phyloP scores from a whole-genome alignment of 1,140 invertebrate species.

The Neodiprion pinetum region DNA sequence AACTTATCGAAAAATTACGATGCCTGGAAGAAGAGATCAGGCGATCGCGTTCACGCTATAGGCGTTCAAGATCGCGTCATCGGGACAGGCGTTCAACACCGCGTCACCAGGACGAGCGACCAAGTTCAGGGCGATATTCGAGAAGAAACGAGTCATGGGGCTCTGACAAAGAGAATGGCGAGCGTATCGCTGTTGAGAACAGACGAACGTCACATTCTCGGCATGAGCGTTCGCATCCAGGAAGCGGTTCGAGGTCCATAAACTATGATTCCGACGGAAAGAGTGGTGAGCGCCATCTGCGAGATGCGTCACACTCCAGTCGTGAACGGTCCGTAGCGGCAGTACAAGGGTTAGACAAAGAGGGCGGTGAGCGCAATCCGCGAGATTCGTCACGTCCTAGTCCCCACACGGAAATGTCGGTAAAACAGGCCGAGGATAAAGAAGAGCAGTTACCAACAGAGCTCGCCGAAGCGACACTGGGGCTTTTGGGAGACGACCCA shows the following conservation, averaged over 20 bases:
- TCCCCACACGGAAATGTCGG: not conserved
- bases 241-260: constrained; percentile 16
- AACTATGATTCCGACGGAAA: constrained; percentile 18
- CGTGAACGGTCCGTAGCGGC: constrained; percentile 12
- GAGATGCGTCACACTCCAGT: constrained; percentile 23
- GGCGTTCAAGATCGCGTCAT: constrained; percentile 1
- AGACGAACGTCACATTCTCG: constrained; percentile 20
- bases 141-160: constrained; percentile 10
- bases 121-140: not conserved
- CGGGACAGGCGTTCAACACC: constrained; percentile 17
- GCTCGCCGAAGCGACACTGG: not conserved
- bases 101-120: constrained; percentile 13
- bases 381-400: not conserved
- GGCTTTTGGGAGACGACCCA: constrained; percentile 7
- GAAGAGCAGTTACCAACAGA: not conserved
- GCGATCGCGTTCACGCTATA: not conserved
- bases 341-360: constrained; percentile 11
- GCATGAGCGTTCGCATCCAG: constrained; percentile 7
- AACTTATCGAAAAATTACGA: not conserved
- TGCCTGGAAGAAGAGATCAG: not conserved
- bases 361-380: constrained; percentile 1
- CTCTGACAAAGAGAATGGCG: constrained; percentile 17
- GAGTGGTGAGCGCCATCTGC: constrained; percentile 19
- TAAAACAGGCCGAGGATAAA: not conserved
- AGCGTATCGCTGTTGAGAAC: constrained; percentile 21